Conservation (phyloP, 2,113 vertebrate genomes). For the Excalfactoria chinensis region DNA sequence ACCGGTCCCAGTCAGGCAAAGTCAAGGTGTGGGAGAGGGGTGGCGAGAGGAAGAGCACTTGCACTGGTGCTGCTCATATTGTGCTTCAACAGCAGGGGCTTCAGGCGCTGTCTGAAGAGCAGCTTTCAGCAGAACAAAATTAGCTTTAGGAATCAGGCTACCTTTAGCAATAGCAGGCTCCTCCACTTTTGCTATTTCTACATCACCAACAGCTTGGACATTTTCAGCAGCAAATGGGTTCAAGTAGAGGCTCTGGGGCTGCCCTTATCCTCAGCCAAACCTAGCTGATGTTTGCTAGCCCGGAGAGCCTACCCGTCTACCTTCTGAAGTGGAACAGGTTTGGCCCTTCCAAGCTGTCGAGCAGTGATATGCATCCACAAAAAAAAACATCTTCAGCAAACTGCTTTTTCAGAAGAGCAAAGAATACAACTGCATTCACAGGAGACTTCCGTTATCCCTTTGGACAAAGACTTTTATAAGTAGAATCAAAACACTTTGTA, state of each 20-base stretch:
- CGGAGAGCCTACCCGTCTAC: not conserved
- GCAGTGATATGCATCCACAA: not conserved
- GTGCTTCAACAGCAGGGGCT: not conserved
- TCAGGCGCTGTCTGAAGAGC: not conserved
- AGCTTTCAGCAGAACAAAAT: not conserved
- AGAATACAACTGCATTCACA: not conserved
- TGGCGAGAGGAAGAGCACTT: accelerated
- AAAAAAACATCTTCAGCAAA: not conserved
- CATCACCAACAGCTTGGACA: not conserved
- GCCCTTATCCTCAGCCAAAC: not conserved
- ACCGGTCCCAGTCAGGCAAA: not conserved
- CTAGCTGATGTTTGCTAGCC: not conserved
- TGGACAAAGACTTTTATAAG: not conserved
- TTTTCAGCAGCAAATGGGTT: not conserved
- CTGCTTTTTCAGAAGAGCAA: not conserved
- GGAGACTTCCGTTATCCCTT: not conserved
- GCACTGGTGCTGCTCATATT: not conserved
- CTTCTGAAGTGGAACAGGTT: not conserved
- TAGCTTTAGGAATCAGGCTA: not conserved
- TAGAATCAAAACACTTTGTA: slow-evolving; percentile 9
- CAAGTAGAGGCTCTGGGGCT: not conserved
- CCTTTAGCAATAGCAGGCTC: not conserved
- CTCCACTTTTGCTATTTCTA: not conserved
- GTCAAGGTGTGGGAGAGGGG: not conserved
- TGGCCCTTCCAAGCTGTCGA: not conserved